Base-by-base conservation (phyloP, 2,113 vertebrate species). In the Heptranchias perlo region DNA sequence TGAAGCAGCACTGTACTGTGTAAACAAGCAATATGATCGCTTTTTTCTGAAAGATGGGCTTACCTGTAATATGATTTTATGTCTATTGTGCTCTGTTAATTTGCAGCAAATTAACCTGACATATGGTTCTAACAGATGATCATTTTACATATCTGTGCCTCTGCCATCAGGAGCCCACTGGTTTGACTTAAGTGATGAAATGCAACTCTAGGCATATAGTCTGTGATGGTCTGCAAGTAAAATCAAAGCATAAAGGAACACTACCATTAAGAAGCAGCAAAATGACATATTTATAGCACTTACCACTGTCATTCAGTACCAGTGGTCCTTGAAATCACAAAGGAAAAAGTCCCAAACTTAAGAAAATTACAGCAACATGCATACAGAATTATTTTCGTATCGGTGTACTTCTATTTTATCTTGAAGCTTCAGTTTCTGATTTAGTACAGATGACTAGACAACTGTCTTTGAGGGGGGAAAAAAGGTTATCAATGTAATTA, bases 251-350 rank as follows among this genome's bases (percentile, higher is more conserved):
- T 44, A 89, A n/a, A 87, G 16, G 21, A 96, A 78, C 54, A 96
- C 91, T 73, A 96, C 76, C 58, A 18, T 89, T 78, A 96, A 96
- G 64, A 64, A 96, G 3, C 96, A 96, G 28, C 87, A 54, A 35
- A 87, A 65, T 49, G 67, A 91, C 73, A 69, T 96, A n/a, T 86
- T 31, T 31, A 23, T 73, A 95, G 96, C 18, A 23, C 16, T 18
- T 4, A 49, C 62, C 25, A 95, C 25, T 69, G 95, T 96, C 92
- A 93, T 35, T 92, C 67, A 21, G 5, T 96, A 87, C 39, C 69
- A 44, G 61, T 62, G 23, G 84, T 93, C 73, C 44, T 64, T 92
- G 52, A 96, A 96, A 96, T 96, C 96, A 93, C 84, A 96, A 93
- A 49, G 64, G 84, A 49, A 3, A n/a, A 47, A 76, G 54, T 31